Conservation (phyloP, 2,888 invertebrate genomes). For the Globia sparganii region DNA sequence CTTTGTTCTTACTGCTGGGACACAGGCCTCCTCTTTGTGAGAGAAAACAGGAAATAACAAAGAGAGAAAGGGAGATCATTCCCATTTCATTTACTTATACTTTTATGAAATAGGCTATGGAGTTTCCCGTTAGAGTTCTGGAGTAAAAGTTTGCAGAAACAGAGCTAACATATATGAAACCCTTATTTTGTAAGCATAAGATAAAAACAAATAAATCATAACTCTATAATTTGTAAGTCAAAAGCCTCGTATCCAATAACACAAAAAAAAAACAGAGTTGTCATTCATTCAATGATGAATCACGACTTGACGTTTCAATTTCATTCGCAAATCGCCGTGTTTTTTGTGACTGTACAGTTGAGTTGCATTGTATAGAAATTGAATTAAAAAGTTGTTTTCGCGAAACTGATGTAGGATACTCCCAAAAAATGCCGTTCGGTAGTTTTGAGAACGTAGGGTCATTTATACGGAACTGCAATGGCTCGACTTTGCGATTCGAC, state of each 20-base stretch:
- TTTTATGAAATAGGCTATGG: too few relatives aligned
- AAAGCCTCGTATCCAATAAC: not conserved
- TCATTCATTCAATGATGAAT: conserved; percentile 64
- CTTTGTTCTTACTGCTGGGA: not conserved
- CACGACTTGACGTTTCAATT: conserved; percentile 57
- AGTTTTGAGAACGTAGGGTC: conserved; percentile 86
- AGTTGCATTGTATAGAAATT: conserved; percentile 70
- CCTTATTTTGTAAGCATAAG: not conserved
- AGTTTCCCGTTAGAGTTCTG: too few relatives aligned
- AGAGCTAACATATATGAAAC: not conserved
- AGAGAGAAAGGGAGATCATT: too few relatives aligned
- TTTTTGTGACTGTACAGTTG: conserved; percentile 67
- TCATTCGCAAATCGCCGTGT: conserved; percentile 49
- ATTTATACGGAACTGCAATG: conserved; percentile 80
- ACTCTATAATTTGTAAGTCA: not conserved
- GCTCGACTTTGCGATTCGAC: conserved; percentile 79
- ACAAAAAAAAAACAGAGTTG: not conserved
- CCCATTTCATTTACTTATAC: not conserved
- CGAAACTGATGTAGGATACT: conserved; percentile 72
- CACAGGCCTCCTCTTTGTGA: too few relatives aligned
- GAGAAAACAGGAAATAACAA: not conserved
- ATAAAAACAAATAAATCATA: not conserved
- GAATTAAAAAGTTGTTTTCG: conserved; percentile 42
- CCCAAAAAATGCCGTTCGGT: conserved; percentile 75
- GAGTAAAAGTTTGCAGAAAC: not conserved